These are phyloP conservation scores for Liasis olivaceus DNA, from an alignment of 2,797 vertebrate genomes.

Conservation along the genomic window DNA sequence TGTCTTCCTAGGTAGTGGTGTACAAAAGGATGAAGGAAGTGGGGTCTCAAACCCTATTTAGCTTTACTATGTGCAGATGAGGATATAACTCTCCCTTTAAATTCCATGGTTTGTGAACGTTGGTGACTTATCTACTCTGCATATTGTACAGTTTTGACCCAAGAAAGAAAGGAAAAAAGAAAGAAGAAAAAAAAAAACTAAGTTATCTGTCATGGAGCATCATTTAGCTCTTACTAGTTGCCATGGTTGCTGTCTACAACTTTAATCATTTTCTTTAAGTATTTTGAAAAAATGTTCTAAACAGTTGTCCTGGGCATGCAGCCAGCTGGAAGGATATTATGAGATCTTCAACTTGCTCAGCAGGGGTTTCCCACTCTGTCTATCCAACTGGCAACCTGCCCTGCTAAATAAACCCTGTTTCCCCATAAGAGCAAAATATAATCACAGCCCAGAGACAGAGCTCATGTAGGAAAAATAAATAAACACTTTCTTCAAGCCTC, in stretches of 20 bases:
- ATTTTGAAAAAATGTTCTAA: conserved; percentile 49
- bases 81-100: background rate
- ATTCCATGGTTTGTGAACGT: background rate
- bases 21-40: background rate
- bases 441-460: conserved; percentile 12
- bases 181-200: background rate
- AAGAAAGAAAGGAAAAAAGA: background rate
- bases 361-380: conserved; percentile 57
- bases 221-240: conserved; percentile 48
- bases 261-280: conserved; percentile 60
- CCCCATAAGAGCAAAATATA: conserved; percentile 43
- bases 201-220: conserved; percentile 14
- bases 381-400: conserved; percentile 55
- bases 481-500: conserved; percentile 24
- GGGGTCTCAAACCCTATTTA: background rate
- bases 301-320: conserved; percentile 53
- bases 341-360: conserved; percentile 56
- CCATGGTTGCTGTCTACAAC: conserved; percentile 57
- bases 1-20: background rate
- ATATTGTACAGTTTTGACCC: background rate
- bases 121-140: background rate
- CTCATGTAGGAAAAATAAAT: background rate
- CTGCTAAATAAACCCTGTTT: conserved; percentile 36
- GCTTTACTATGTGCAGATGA: background rate
- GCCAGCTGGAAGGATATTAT: conserved; percentile 61